Evolutionary conservation across 2,888 invertebrate genomes (phyloP), one percentile per base, ranked within the genome.

Genomic region (Acrobasis repandana): DNA sequence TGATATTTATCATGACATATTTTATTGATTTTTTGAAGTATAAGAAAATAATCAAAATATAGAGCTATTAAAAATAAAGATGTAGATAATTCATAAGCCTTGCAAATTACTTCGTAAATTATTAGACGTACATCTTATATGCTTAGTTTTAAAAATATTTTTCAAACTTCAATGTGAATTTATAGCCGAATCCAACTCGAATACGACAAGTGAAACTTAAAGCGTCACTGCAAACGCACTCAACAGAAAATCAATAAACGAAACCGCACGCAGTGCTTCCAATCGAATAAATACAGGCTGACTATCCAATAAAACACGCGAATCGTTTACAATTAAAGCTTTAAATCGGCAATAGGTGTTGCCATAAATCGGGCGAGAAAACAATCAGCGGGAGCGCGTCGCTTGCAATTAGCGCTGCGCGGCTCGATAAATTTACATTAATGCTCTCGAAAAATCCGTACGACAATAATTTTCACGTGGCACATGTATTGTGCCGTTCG

Each of bases 321-420:
- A 88, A 91, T 90, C 90, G 91, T 89, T 91, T 89, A 90, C 91
- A 91, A 92, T 92, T 92, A 91, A 91, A 87, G 88, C 91, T 88
- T 92, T 91, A 91, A 91, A 92, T 91, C 91, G 91, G 91, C 91
- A 90, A 91, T 91, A 91, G 92, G 92, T 91, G 92, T 91, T 91
- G 92, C 90, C 87, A 92, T 92, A 92, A 92, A 92, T 92, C 80
- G 87, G 83, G 82, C 76, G 85, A 85, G 90, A 87, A 91, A 92
- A 92, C 92, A 92, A 92, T 92, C 92, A 92, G 87, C 91, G 89
- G 72, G 83, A 80, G 77, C 87, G 86, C 89, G 89, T 89, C 88
- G 90, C 73, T 86, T 80, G 90, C 92, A 88, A 92, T 92, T 92
- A 91, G 92, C 92, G 88, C 86, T 84, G 84, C 86, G 85, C 82